Base-by-base conservation (phyloP, 2,113 vertebrate genomes). In the Poeciliopsis occidentalis region DNA sequence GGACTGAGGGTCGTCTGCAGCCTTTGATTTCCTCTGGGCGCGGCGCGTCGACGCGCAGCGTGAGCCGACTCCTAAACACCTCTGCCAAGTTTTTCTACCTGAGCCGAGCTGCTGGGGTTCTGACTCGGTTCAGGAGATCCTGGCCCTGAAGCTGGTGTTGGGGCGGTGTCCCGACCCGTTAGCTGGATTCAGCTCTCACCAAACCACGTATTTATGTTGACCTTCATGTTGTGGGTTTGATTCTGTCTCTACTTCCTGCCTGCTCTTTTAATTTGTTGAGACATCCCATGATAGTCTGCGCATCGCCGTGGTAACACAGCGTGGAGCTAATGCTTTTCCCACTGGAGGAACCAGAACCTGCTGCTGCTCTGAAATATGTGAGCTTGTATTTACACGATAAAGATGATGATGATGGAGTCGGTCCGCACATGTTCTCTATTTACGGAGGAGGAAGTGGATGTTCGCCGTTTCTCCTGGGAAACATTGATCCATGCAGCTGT, bases 401-500 rank as follows among this genome's bases (percentile, higher is more conserved):
- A 34, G 32, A 29, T 29, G 29, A 29, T 60, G 44, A 15, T 22
- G 51, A 77, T 68, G 63, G 11, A 22, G 73, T 60, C 29, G 70
- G 75, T 80, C 70, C 78, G 81, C 88, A 91, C 71, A 32, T 91
- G 88, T 85, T 91, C 78, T 85, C 51, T 75, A 80, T 88, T 86
- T 85, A 75, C 64, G 57, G 66, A 66, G 60, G 67, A 60, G 90
- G 90, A 92, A 92, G 85, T 89, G 86, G 70, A 84, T 83, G 73
- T 73, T 87, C 79, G 83, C 79, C 88, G 83, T 88, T 92, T 92
- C 92, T 93, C 92, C 70, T 76, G 90, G 88, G 93, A 92, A 92
- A 88, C 72, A 31, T 79, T 12, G 19, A 13, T 74, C 30, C 72
- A 67, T 91, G 80, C 84, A 90, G 87, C 86, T 84, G 88, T 90